Conservation (phyloP, 2,113 vertebrate species). For the Ochotona curzoniae region DNA sequence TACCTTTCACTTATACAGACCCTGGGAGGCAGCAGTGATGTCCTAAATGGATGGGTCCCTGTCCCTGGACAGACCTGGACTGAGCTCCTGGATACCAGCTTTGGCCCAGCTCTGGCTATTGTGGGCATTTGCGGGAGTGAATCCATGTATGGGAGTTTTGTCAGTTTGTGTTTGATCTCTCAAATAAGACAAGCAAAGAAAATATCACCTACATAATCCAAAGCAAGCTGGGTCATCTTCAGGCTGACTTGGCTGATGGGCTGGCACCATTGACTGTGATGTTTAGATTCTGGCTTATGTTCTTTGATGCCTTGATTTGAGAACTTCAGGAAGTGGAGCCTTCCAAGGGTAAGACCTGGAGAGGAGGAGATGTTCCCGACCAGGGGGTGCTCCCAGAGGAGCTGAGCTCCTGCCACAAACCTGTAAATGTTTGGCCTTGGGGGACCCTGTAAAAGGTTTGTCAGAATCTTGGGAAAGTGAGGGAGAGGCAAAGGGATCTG, state of each 20-base stretch:
- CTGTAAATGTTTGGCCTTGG: not conserved
- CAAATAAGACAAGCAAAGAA: not conserved
- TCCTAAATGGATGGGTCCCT: too few species aligned
- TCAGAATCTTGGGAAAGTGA: not conserved
- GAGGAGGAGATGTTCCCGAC: not conserved
- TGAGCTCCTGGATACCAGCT: too few species aligned
- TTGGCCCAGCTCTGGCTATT: too few species aligned
- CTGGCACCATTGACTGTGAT: not conserved
- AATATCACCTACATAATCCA: not conserved
- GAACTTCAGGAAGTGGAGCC: not conserved
- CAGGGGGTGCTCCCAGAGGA: not conserved
- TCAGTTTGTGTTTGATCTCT: not conserved
- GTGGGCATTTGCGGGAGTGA: too few species aligned
- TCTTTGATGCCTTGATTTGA: not conserved
- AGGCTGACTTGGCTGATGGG: not conserved
- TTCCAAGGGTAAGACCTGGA: not conserved
- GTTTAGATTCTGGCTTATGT: not conserved
- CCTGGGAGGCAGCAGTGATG: too few species aligned
- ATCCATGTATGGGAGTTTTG: too few species aligned
- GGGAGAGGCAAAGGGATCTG: not conserved
- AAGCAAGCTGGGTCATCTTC: conserved; percentile 26
- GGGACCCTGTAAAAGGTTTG: not conserved
- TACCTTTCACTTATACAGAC: too few species aligned
- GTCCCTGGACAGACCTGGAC: too few species aligned
- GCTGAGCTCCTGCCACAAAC: not conserved